Base-by-base conservation (phyloP, 2,797 vertebrate species). In the Sebastes hubbsi region DNA sequence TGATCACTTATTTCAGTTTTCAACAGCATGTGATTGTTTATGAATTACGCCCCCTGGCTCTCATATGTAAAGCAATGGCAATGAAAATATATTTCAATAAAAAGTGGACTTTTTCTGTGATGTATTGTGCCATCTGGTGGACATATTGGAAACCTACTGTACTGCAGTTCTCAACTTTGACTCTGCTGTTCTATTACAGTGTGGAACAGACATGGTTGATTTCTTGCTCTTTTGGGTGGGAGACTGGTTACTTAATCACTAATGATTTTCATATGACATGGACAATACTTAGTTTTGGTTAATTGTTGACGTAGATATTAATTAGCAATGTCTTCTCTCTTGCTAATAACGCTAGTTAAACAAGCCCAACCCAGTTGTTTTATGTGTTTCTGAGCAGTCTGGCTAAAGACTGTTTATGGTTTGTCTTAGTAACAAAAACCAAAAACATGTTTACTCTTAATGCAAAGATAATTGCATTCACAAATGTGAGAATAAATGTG, bases 71-170 rank as follows among this genome's bases (percentile, higher is more conserved):
- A 63, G 22, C 18, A 67, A 68, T 73, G 22, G 4, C 2, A 49
- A 24, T 38, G 16, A 22, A 70, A 75, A 76, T 9, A 34, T 22
- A 46, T 42, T 52, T 52, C 2, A 52, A 52, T 52, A 58, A 24
- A 56, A 30, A 36, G 8, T 38, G 1, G 6, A 52, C 13, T 10
- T 22, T 24, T 52, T 56, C 4, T 25, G 1, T 49, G 7, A 54
- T 64, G 5, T 78, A 52, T 77, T 69, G 78, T 67, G 73, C 81
- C 89, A 87, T 67, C 88, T 89, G 24, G 78, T 90, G 84, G 81
- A 8, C 64, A 38, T 49, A 71, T 56, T 76, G 16, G n/a, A 76
- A 68, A 64, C 2, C 20, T 30, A 52, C 81, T 69, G 20, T 25
- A 52, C 80, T 66, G 20, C 27, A 46, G 11, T 69, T 69, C 16